phyloP scores from a whole-genome alignment of 2,797 vertebrate species.

The Valencia hispanica region DNA sequence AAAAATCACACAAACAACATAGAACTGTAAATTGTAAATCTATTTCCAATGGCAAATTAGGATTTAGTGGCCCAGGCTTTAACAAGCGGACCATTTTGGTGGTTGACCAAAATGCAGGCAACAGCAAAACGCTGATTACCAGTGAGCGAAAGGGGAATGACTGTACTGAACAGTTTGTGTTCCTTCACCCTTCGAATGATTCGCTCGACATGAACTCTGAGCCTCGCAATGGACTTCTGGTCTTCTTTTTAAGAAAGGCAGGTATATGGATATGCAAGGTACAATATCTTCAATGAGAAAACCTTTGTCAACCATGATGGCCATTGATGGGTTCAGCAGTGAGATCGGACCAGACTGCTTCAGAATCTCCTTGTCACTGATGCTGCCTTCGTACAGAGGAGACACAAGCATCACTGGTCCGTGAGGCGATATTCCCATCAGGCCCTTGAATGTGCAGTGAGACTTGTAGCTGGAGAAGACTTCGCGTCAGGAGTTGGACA shows the following conservation, averaged over 20 bases:
- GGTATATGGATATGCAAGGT: neutral
- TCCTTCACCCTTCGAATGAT: neutral
- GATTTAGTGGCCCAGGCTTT: neutral
- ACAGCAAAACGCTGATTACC: conserved; percentile 9
- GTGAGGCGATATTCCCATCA: too few relatives aligned
- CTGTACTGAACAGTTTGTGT: neutral
- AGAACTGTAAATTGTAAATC: too few relatives aligned
- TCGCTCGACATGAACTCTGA: neutral
- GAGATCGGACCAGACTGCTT: too few relatives aligned
- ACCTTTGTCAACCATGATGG: too few relatives aligned
- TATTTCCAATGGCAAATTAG: too few relatives aligned
- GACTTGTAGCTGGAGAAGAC: conserved; percentile 2
- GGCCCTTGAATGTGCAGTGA: neutral
- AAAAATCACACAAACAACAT: too few relatives aligned
- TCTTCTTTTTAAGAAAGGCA: too few relatives aligned
- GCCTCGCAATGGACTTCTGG: neutral
- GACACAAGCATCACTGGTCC: too few relatives aligned
- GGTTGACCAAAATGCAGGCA: neutral
- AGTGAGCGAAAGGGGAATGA: neutral
- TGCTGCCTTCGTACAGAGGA: too few relatives aligned
- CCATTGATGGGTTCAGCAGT: too few relatives aligned
- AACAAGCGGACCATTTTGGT: neutral
- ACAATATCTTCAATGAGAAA: too few relatives aligned
- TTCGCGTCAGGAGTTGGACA: neutral
- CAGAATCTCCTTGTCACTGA: too few relatives aligned